Conservation (phyloP, 1,140 invertebrate species). For the Lycorma delicatula region DNA sequence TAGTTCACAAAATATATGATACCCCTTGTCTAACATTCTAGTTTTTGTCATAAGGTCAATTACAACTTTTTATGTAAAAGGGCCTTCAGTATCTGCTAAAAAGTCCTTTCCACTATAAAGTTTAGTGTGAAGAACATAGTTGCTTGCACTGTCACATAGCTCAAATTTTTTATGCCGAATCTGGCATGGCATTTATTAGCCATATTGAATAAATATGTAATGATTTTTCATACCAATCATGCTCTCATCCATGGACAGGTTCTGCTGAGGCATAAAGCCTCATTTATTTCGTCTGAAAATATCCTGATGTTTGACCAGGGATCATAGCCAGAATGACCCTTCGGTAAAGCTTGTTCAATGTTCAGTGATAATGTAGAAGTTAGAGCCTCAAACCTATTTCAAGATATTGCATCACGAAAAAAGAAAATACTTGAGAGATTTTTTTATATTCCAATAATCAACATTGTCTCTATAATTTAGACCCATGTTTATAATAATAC, state of each 20-base stretch:
- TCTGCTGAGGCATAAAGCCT: neutral
- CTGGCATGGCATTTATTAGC: slow-evolving; percentile 5
- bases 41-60: neutral
- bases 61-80: slow-evolving; percentile 14
- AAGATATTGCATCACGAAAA: no score
- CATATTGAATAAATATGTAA: slow-evolving; percentile 11
- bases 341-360: no score
- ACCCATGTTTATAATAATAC: no score
- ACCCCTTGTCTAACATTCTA: slow-evolving; percentile 3
- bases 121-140: slow-evolving; percentile 4
- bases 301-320: no score
- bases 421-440: no score
- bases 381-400: no score
- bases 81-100: neutral
- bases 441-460: no score
- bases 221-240: slow-evolving; percentile 13
- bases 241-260: slow-evolving; percentile 1
- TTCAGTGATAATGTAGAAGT: no score
- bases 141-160: neutral
- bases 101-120: slow-evolving; percentile 12
- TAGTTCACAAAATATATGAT: slow-evolving; percentile 10
- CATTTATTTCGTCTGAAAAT: neutral
- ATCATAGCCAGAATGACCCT: no score
- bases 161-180: slow-evolving; percentile 8
- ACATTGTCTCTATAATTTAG: no score